Base-by-base conservation (phyloP, 1,140 invertebrate genomes). In the Drosophila tristis region DNA sequence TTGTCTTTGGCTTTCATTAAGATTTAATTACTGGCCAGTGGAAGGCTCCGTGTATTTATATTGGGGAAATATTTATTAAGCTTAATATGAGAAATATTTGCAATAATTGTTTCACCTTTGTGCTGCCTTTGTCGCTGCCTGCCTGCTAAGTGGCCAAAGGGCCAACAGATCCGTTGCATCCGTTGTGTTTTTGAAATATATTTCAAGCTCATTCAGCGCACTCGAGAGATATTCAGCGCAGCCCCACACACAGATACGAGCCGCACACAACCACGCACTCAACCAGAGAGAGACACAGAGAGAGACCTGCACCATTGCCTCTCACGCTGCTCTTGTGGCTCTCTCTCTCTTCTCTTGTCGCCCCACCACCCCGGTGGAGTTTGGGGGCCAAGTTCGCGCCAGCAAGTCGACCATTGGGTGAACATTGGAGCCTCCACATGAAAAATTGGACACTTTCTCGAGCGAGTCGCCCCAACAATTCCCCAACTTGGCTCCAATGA, bases 191-290 rank as follows among this genome's bases (percentile, higher is more conserved):
- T 70, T 70, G 55, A 86, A 86, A 87, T 77, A 65, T 47, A 74
- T 82, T 87, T 87, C 59, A 87, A 86, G 58, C 74, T 50, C 56
- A 82, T 82, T 79, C 80, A 84, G 82, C 82, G 42, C 64, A 78
- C 63, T 57, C 78, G 67, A 76, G 63, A 54, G 51, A 62, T 31
- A 76, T 74, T 74, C 63, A 76, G 74, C 72, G 29, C 23, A 20
- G 54, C 31, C 39, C 7, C 51, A 20, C 68, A 58, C 79, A 74
- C 70, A 66, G 59, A 59, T 58, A 76, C 53, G 20, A 35, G 16
- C 26, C 9, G 13, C 48, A 11, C 26, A 29, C 64, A 57, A 29
- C 4, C 39, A 20, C 31, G 47, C 54, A 15, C 2, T 4, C 45
- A 8, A 9, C 4, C 25, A 23, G 42, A 51, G 53, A 42, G 44